Base-by-base conservation (phyloP, 2,113 vertebrate species). In the Entomyzon cyanotis region DNA sequence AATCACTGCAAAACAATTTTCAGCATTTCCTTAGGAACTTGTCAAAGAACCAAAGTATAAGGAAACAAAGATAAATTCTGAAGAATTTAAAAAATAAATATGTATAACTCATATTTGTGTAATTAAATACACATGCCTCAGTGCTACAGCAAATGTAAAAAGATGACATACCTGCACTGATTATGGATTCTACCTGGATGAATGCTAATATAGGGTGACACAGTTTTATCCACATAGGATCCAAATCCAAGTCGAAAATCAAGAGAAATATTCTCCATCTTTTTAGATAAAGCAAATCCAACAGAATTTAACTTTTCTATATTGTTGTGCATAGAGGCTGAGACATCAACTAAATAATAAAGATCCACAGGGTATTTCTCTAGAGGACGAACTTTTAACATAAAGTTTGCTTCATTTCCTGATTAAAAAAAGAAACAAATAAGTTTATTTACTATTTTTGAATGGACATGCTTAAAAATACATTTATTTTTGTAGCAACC, bases 221-320 rank as follows among this genome's bases (percentile, higher is more conserved):
- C 99, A 6, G 99, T 99, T 94, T 99, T 99, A 98, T 99, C 99
- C 93, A 99, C 99, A 47, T 99, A 99, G 1, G 99, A 99, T 92
- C 99, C 99, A 91, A 99, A 99, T 74, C 99, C 99, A 90, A 99
- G 98, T 95, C 98, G 98, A 93, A 99, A 99, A 97, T 99, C 99
- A 58, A 97, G 98, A 84, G 99, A 99, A 97, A 99, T 98, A 86
- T 98, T 98, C 13, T 93, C 97, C 99, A 99, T 99, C 80, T 98
- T 99, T 78, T 98, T 98, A 71, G 99, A 99, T 93, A 99, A 98
- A 76, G 99, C 98, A 91, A 98, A 98, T 79, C 99, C 99, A 93
- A 99, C 98, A 0, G 98, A 99, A 97, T 99, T 99, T 91, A 99
- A 91, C 95, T 99, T 98, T 97, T 99, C 98, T 90, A 99, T 99